Conservation (phyloP, 1,140 invertebrate species). For the Habropoda laboriosa region DNA sequence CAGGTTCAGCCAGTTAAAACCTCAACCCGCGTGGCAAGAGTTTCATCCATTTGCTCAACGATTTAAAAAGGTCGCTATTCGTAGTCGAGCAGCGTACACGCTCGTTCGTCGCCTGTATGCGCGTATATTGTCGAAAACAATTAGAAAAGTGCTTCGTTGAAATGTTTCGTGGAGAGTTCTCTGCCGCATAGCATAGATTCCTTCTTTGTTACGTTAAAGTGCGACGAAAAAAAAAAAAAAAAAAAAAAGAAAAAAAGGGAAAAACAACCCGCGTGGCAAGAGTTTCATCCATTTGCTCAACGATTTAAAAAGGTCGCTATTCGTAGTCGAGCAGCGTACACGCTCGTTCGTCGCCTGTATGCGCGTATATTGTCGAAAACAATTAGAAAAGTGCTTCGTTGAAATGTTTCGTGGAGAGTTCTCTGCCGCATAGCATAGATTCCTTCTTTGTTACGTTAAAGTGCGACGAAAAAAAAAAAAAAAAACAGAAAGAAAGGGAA, state of each 20-base stretch:
- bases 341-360: not conserved
- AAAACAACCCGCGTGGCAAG: conserved; percentile 49
- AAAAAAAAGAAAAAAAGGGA: no score
- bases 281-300: conserved; percentile 67
- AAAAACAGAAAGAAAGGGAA: no score
- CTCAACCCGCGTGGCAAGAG: conserved; percentile 54
- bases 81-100: not conserved
- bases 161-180: not conserved
- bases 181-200: conserved; percentile 24
- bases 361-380: conserved; percentile 46
- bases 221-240: no score
- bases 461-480: no score
- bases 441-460: no score
- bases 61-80: conserved; percentile 52
- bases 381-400: conserved; percentile 66
- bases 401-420: conserved; percentile 10
- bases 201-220: no score
- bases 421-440: conserved; percentile 22
- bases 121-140: conserved; percentile 53
- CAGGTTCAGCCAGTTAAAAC: conserved; percentile 49
- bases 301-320: conserved; percentile 53
- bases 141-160: conserved; percentile 64
- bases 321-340: not conserved
- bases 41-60: conserved; percentile 66
- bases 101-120: not conserved